Conservation (phyloP, 2,797 vertebrate genomes). For the Fistularia commersonii region DNA sequence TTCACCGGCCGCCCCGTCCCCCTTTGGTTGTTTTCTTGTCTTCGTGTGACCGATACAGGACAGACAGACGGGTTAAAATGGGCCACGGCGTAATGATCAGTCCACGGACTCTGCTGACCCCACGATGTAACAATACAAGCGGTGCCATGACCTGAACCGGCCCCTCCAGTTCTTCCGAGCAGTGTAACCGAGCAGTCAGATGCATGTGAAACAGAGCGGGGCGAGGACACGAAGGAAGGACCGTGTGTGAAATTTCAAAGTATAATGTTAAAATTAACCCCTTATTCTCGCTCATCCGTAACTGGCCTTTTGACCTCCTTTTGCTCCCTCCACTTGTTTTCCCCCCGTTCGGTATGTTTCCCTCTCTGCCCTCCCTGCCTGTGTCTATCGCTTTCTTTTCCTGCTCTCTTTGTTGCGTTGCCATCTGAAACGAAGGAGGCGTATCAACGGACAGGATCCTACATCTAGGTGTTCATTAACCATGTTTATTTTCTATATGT, state of each 20-base stretch:
- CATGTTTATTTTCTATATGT: slow-evolving; percentile 84
- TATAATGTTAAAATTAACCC: slow-evolving; percentile 37
- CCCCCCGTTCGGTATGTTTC: slow-evolving; percentile 31
- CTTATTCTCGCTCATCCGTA: slow-evolving; percentile 40
- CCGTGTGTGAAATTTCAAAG: slow-evolving; percentile 52
- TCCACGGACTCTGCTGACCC: slow-evolving; percentile 43
- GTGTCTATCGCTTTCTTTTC: slow-evolving; percentile 41
- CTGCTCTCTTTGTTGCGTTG: slow-evolving; percentile 61
- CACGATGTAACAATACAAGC: slow-evolving; percentile 37
- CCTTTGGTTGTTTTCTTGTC: slow-evolving; percentile 39
- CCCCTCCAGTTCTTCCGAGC: slow-evolving; percentile 65
- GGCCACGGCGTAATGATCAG: slow-evolving; percentile 20
- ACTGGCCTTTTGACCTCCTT: slow-evolving; percentile 51
- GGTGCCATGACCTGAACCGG: slow-evolving; percentile 54
- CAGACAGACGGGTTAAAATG: slow-evolving; percentile 25
- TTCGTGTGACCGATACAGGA: slow-evolving; percentile 21
- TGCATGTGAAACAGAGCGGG: slow-evolving; percentile 64
- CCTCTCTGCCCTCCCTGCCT: slow-evolving; percentile 11
- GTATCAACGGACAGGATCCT: slow-evolving; percentile 65
- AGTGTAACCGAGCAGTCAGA: slow-evolving; percentile 49
- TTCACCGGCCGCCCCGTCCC: slow-evolving; percentile 52
- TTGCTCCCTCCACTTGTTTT: slow-evolving; percentile 21
- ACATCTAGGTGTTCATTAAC: slow-evolving; percentile 76
- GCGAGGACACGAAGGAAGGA: slow-evolving; percentile 28
- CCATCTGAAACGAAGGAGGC: slow-evolving; percentile 59